phyloP scores from a whole-genome alignment of 2,113 vertebrate species.

The Mola mola region DNA sequence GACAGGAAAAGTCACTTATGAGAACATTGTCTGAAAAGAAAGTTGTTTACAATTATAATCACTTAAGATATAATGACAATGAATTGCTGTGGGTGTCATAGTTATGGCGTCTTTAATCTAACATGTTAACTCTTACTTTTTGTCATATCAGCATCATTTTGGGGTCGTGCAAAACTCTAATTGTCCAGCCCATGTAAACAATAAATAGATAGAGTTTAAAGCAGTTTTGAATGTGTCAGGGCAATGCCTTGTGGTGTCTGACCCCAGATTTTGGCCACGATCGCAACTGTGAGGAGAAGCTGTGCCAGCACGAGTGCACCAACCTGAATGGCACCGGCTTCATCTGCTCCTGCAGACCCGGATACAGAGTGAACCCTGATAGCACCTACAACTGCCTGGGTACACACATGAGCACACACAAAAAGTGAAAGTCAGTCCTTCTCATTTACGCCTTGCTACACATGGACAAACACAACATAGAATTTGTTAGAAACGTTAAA shows the following conservation, averaged over 20 bases:
- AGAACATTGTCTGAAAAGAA: too few species aligned
- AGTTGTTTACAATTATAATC: too few species aligned
- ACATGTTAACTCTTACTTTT: too few species aligned
- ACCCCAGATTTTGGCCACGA: slow-evolving; percentile 83
- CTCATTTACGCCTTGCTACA: neutral
- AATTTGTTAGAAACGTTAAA: neutral
- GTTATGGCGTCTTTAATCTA: too few species aligned
- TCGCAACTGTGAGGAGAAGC: slow-evolving; percentile 88
- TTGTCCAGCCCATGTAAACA: too few species aligned
- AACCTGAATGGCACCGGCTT: slow-evolving; percentile 88
- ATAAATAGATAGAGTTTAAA: too few species aligned
- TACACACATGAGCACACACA: slow-evolving; percentile 33
- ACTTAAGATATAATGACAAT: too few species aligned
- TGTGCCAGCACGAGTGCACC: slow-evolving; percentile 91
- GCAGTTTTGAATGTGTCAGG: too few species aligned
- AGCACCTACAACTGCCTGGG: slow-evolving; percentile 85
- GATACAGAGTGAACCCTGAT: slow-evolving; percentile 83
- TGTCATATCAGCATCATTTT: too few species aligned
- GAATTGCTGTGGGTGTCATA: too few species aligned
- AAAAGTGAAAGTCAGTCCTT: too few species aligned
- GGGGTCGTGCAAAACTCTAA: too few species aligned
- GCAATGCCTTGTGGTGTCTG: slow-evolving; percentile 19
- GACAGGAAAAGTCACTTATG: neutral
- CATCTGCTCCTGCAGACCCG: slow-evolving; percentile 89
- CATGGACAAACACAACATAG: neutral